Percentiles rank a stretch among this genome's conserved stretches.
Evolutionary conservation across 2,113 vertebrate genomes (phyloP).

Genomic region (Progne subis): DNA sequence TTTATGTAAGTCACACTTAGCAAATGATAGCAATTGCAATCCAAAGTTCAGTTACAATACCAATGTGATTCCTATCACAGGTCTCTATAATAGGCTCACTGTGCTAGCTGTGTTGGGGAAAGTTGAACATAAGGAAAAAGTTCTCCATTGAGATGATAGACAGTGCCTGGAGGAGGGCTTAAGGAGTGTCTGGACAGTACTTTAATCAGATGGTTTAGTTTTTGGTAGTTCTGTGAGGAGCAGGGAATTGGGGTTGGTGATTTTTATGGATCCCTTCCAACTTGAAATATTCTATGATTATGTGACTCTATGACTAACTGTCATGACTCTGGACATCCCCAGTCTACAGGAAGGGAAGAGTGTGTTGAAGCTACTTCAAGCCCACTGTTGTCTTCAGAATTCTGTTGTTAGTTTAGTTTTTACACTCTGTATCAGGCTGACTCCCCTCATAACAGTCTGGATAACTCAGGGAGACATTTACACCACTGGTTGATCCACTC

Average conservation of each 20-base stretch:
- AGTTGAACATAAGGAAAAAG: neutral
- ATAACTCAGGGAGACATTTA: neutral
- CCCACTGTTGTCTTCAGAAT: neutral
- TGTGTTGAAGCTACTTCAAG: neutral
- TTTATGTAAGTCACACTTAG: neutral
- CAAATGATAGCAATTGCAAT: neutral
- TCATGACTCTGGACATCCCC: neutral
- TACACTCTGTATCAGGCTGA: neutral
- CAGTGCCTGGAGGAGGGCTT: neutral
- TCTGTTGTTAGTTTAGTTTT: neutral
- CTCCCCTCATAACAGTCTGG: neutral
- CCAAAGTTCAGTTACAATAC: neutral
- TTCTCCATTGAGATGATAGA: neutral
- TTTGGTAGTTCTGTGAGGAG: neutral
- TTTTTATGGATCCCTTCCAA: neutral
- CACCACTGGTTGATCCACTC: neutral
- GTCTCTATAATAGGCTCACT: neutral
- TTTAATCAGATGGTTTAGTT: neutral
- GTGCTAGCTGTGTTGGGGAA: neutral
- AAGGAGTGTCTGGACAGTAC: neutral
- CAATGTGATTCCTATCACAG: neutral
- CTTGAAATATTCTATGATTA: neutral
- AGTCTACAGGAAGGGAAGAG: neutral
- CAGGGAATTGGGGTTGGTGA: fast-evolving
- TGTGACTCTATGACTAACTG: neutral